Percentiles rank a stretch among this genome's conserved stretches.
phyloP scores from a whole-genome alignment of 2,888 invertebrate species.

The Scaptomyza flava region DNA sequence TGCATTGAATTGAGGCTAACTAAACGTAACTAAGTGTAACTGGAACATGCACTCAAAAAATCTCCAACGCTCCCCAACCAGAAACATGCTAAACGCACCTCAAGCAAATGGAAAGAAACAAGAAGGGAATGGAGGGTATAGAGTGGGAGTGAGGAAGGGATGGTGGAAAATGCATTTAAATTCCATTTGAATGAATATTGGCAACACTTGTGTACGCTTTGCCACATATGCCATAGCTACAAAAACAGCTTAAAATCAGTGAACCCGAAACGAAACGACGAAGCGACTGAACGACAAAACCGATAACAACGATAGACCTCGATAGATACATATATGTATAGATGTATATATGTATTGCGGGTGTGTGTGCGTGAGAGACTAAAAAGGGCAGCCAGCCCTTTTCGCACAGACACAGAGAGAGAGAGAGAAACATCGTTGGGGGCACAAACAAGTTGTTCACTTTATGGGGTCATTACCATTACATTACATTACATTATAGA shows the following conservation, averaged over 20 bases:
- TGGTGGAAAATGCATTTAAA: constrained; percentile 26
- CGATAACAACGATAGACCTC: constrained; percentile 58
- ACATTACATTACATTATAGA: constrained; percentile 68
- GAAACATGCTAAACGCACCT: constrained; percentile 7
- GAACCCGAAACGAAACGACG: constrained; percentile 34
- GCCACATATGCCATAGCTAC: constrained; percentile 39
- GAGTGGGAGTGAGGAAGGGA: neutral
- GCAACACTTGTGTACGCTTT: constrained; percentile 36
- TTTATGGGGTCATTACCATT: constrained; percentile 79
- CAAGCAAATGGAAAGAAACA: neutral
- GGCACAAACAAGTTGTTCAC: constrained; percentile 78
- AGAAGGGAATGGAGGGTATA: neutral
- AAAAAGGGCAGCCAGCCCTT: constrained; percentile 54
- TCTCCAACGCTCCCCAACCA: neutral
- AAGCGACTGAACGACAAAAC: constrained; percentile 33
- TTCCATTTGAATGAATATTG: constrained; percentile 45
- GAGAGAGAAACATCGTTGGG: constrained; percentile 24
- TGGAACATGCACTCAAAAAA: constrained; percentile 11
- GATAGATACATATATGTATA: constrained; percentile 32
- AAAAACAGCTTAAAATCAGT: constrained; percentile 40
- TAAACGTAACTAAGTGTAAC: constrained; percentile 23
- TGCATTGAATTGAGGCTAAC: constrained; percentile 1
- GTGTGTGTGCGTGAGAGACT: constrained; percentile 3
- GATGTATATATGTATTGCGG: too few species aligned
- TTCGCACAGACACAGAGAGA: constrained; percentile 43